phyloP scores from a whole-genome alignment of 2,113 vertebrate species.

The Gorilla gorilla region DNA sequence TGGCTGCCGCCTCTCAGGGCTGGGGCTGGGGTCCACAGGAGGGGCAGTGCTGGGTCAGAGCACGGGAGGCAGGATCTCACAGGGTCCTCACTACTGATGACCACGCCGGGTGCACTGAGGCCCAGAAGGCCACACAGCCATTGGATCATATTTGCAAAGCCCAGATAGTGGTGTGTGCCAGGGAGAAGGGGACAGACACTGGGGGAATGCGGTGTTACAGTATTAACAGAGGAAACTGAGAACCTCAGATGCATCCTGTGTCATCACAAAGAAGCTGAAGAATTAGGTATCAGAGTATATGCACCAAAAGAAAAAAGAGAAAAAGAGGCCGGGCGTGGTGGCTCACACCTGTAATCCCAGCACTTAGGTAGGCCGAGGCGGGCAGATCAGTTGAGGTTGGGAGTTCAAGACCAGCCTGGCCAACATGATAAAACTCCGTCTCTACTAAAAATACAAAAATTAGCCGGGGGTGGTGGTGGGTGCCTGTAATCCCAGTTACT shows the following conservation, averaged over 20 bases:
- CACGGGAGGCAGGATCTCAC: not conserved
- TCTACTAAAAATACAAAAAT: too few relatives aligned
- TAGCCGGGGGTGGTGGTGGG: too few relatives aligned
- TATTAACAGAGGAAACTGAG: not conserved
- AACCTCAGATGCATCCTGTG: not conserved
- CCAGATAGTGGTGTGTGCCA: too few relatives aligned
- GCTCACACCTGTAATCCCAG: too few relatives aligned
- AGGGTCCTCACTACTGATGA: not conserved
- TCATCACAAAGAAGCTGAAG: not conserved
- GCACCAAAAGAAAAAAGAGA: too few relatives aligned
- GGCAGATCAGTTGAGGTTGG: too few relatives aligned
- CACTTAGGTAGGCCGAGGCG: too few relatives aligned
- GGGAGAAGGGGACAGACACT: not conserved
- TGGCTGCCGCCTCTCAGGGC: not conserved
- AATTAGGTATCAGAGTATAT: not conserved
- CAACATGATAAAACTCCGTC: too few relatives aligned
- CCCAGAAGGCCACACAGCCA: not conserved
- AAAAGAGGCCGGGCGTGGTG: too few relatives aligned
- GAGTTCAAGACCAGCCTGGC: too few relatives aligned
- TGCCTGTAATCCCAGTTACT: too few relatives aligned
- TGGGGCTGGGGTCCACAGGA: not conserved
- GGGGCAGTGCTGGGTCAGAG: not conserved
- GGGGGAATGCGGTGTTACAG: not conserved
- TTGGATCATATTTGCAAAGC: not conserved
- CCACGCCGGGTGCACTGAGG: fast-evolving